Conservation (phyloP, 2,888 invertebrate species). For the Barypeithes pellucidus region DNA sequence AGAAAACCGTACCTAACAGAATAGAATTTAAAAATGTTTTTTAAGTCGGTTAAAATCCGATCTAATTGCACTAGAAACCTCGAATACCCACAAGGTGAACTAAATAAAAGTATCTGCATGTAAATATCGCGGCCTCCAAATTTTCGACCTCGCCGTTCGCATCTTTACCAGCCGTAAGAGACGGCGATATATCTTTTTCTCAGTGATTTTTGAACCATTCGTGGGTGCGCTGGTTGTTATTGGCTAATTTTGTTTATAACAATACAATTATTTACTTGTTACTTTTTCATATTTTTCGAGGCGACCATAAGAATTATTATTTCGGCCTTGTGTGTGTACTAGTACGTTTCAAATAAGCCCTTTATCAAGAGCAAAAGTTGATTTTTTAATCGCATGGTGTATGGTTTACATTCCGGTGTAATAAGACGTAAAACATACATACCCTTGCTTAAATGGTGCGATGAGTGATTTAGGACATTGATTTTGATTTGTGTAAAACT, state of each 20-base stretch:
- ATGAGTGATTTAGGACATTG: no score
- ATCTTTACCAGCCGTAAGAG: conserved; percentile 33
- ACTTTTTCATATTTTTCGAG: conserved; percentile 7
- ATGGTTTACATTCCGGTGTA: no score
- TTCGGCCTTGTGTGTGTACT: not conserved
- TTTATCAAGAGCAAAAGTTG: not conserved
- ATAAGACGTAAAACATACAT: no score
- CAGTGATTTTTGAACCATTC: conserved; percentile 38
- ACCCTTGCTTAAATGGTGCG: no score
- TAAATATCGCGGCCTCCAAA: conserved; percentile 32
- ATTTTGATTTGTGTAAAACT: no score
- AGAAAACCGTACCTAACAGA: not conserved
- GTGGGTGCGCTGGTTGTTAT: conserved; percentile 22
- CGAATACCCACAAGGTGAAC: conserved; percentile 9
- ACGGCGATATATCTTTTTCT: conserved; percentile 29
- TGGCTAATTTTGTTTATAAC: conserved; percentile 21
- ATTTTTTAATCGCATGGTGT: not conserved
- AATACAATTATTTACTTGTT: conserved; percentile 22
- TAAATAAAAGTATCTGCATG: not conserved
- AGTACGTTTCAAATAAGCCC: not conserved
- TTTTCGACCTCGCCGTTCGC: conserved; percentile 26
- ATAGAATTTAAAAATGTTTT: not conserved
- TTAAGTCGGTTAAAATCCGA: not conserved
- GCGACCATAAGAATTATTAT: not conserved
- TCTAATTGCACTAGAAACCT: conserved; percentile 5